Evolutionary conservation across 2,888 invertebrate genomes (phyloP), one percentile per base, ranked within the genome.

Genomic region (Nemotelus nigrinus): DNA sequence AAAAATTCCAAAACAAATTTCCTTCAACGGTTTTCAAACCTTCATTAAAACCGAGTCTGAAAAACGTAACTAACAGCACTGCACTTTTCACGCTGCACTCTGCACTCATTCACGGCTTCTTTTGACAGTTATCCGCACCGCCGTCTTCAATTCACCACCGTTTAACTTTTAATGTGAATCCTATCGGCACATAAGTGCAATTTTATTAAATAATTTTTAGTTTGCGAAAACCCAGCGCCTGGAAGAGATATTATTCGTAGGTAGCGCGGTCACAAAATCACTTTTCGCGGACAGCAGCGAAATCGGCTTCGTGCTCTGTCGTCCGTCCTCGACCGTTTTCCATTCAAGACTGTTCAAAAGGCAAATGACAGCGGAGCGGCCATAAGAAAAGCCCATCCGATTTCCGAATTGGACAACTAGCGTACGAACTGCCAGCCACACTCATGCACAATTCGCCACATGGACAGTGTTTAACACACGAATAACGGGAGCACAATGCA

Each of bases 61-160:
- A 25, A 25, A 25, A n/a, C 65, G 45, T 3, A 43, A 7, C 65
- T 45, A 10, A 5, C 45, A 45, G 65, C 45, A 65, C 65, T 3
- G 47, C 45, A 45, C 65, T 45, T 47, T n/a, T 4, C 45, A 5
- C 65, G 47, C 44, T 47, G 65, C 65, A 65, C 65, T 65, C 70
- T 57, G 53, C 53, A 50, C 68, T 50, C 68, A 47, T 65, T 25
- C 45, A 65, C 65, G 7, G 47, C 47, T 47, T 47, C 44, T 65
- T 70, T 70, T 70, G 70, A 70, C 70, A 70, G 70, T 70, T 70
- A 50, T 41, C 48, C 70, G 70, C 70, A 55, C 41, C 70, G 53
- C 50, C 68, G 47, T 70, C 55, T 48, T 44, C 44, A 53, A 6
- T 5, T 58, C 8, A n/a, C 58, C 58, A 25, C 25, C 25, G 25